phyloP scores from a whole-genome alignment of 2,113 vertebrate genomes.

The Emydura subglobosa region DNA sequence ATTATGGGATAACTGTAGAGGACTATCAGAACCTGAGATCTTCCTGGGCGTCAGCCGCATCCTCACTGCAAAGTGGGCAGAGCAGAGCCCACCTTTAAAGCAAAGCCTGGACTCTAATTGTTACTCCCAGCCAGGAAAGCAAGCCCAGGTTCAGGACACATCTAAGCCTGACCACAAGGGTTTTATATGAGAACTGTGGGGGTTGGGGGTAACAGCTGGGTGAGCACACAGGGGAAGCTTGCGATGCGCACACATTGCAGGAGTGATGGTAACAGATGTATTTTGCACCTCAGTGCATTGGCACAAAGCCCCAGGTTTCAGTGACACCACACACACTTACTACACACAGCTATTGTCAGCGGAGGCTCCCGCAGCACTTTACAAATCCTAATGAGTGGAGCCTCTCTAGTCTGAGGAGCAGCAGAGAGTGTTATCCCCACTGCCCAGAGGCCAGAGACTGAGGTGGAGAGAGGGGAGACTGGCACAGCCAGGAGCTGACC shows the following conservation, averaged over 20 bases:
- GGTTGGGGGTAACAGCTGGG: no score
- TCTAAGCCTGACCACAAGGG: no score
- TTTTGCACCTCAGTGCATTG: not conserved
- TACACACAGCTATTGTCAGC: not conserved
- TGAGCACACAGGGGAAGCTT: no score
- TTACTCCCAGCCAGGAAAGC: no score
- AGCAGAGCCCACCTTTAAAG: not conserved
- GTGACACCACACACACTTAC: not conserved
- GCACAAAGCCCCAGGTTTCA: not conserved
- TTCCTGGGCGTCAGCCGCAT: not conserved
- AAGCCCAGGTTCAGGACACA: no score
- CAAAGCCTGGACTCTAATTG: no score
- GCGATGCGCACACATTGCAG: no score
- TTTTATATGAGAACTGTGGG: not conserved
- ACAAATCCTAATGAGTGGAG: not conserved
- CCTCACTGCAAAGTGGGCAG: not conserved
- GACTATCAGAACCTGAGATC: not conserved
- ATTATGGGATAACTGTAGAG: fast-evolving
- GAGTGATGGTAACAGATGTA: not conserved
- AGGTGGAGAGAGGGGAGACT: no score
- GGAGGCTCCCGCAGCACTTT: not conserved
- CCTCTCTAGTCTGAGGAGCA: not conserved
- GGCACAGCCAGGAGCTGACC: not conserved
- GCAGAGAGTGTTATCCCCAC: not conserved
- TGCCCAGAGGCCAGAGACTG: not conserved